Percentiles rank a stretch among this genome's conserved stretches.
These are phyloP conservation scores for Pristionchus exspectatus DNA, from an alignment of 2,888 invertebrate genomes.

Conservation along the genomic window DNA sequence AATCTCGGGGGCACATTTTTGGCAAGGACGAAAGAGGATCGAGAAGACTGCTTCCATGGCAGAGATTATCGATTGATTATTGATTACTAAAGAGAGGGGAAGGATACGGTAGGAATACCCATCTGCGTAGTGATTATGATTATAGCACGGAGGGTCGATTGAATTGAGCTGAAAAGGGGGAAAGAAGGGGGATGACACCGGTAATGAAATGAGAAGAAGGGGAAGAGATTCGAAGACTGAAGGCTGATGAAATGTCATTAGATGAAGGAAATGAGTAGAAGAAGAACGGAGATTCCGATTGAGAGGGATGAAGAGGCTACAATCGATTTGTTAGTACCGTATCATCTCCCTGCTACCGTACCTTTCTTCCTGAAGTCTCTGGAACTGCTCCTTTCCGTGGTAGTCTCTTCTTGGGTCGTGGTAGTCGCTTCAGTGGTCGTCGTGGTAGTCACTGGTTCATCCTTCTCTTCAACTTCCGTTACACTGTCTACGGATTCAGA, in stretches of 20 bases:
- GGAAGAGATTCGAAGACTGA: slow-evolving; percentile 29
- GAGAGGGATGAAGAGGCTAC: not conserved
- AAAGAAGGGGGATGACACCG: slow-evolving; percentile 39
- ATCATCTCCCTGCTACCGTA: not conserved
- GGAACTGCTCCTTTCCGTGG: slow-evolving; percentile 30
- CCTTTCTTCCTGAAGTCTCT: slow-evolving; percentile 47
- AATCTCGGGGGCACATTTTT: slow-evolving; percentile 23
- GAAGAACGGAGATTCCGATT: not conserved
- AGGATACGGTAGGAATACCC: slow-evolving; percentile 10
- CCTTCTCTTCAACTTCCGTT: slow-evolving; percentile 34
- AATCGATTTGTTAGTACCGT: not conserved
- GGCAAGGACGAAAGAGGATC: not conserved
- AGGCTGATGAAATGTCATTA: slow-evolving; percentile 18
- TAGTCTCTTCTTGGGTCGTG: slow-evolving; percentile 27
- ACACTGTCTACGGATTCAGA: not conserved
- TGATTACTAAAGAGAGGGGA: not conserved
- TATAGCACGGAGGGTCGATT: slow-evolving; percentile 36
- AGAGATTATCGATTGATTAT: not conserved
- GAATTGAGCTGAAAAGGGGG: slow-evolving; percentile 8
- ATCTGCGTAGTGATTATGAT: slow-evolving; percentile 47
- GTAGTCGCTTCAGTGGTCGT: not conserved
- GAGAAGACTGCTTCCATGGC: slow-evolving; percentile 12
- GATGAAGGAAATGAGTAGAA: slow-evolving; percentile 17
- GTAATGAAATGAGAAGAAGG: slow-evolving; percentile 30
- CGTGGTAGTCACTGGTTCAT: slow-evolving; percentile 27